These are phyloP conservation scores for Toxotes lorentzi DNA, from an alignment of 2,797 vertebrate species.

Conservation along the genomic window DNA sequence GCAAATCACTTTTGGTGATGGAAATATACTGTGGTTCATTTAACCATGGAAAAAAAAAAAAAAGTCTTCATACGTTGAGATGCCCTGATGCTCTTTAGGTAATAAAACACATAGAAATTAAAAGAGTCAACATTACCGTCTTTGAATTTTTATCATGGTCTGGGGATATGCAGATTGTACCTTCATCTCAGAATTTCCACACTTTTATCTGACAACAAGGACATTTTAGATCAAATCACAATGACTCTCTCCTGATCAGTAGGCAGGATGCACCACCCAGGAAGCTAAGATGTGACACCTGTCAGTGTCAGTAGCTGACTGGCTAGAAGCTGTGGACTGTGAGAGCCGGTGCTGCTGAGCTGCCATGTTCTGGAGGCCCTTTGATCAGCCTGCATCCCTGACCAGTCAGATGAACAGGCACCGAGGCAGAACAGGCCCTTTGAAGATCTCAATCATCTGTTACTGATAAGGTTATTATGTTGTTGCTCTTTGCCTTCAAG, in stretches of 20 bases:
- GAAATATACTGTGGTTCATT: constrained; percentile 30
- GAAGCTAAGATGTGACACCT: constrained; percentile 74
- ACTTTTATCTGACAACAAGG: constrained; percentile 67
- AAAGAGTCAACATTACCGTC: background rate
- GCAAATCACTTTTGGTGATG: constrained; percentile 32
- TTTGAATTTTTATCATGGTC: constrained; percentile 1
- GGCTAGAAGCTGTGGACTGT: constrained; percentile 53
- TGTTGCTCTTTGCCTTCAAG: constrained; percentile 81
- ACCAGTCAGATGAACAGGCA: constrained; percentile 73
- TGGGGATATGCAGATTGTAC: constrained; percentile 22
- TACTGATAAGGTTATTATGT: constrained; percentile 84
- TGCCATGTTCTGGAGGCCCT: constrained; percentile 73
- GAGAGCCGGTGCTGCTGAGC: constrained; percentile 56
- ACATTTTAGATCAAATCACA: constrained; percentile 66
- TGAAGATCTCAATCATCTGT: constrained; percentile 85
- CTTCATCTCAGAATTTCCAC: constrained; percentile 40
- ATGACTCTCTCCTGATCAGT: constrained; percentile 63
- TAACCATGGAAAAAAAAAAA: constrained; percentile 9
- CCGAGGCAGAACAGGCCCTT: constrained; percentile 77
- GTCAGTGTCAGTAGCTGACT: constrained; percentile 65
- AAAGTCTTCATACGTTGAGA: background rate
- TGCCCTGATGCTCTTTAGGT: background rate
- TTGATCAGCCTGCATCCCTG: constrained; percentile 78
- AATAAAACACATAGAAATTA: background rate
- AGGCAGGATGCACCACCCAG: constrained; percentile 64